Base-by-base conservation (phyloP, 2,113 vertebrate species). In the Dasypus novemcinctus region DNA sequence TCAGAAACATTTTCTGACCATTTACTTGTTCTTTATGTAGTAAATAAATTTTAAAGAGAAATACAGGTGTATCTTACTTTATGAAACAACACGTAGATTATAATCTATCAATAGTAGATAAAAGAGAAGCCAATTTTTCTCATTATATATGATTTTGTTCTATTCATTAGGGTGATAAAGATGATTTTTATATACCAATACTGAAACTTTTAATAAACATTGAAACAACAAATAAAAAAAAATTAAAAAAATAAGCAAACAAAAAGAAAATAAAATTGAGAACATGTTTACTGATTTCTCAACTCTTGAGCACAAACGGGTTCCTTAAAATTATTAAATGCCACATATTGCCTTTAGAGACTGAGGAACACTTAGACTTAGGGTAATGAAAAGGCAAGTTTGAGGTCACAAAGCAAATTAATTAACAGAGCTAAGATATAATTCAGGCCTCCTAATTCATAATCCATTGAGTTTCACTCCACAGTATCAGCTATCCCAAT, bases 131-230 rank as follows among this genome's bases (percentile, higher is more conserved):
- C 7, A 79, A 69, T 57, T 83, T 76, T 89, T 87, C 31, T 90
- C 36, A 78, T 38, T 87, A 92, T 13, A 95, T 63, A 91, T 54
- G 8, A 76, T 33, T 86, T 75, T 54, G 4, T 81, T 59, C 72
- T 71, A 54, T 87, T 14, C 33, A 89, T 49, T 86, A 93, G 17
- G 14, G 17, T 74, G 46, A 71, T 86, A 68, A 71, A 89, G 83
- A 74, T 33, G 54, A 68, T 64, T 64, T 49, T 23, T 71, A 41
- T n/a, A 64, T 71, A 59, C 25, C 75, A 95, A 79, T 69, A 61
- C 80, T 2, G 79, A 71, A 71, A 76, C 49, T 78, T 83, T 41
- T 43, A 87, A 90, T 87, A 87, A 96, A 75, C 46, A 81, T 76
- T 80, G n/a, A n/a, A n/a, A n/a, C n/a, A n/a, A n/a, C n/a, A n/a